A percentile compares a stretch with the other conserved stretches of the same genome.
Evolutionary conservation across 2,797 vertebrate genomes (phyloP).

Genomic region (Pristis pectinata): DNA sequence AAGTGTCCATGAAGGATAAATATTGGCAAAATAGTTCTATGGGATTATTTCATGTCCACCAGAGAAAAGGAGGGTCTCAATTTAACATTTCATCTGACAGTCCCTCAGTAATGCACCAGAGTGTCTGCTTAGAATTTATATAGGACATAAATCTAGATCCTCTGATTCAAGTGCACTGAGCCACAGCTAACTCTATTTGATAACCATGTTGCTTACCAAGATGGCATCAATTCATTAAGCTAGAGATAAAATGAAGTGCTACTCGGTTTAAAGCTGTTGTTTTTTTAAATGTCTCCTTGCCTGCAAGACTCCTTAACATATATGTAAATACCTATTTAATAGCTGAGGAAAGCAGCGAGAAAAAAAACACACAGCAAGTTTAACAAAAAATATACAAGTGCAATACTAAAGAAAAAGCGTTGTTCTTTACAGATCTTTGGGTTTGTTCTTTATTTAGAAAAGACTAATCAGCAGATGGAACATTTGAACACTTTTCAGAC

Average conservation of each 20-base stretch:
- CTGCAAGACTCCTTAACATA: not conserved
- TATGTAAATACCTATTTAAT: not conserved
- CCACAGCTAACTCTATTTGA: not conserved
- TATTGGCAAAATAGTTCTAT: too few species aligned
- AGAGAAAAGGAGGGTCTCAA: too few species aligned
- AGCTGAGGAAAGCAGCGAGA: not conserved
- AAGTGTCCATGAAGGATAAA: too few species aligned
- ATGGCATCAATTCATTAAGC: not conserved
- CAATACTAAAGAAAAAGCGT: conserved; percentile 11
- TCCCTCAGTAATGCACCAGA: too few species aligned
- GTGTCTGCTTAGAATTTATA: too few species aligned
- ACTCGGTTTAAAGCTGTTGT: not conserved
- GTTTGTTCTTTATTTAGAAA: not conserved
- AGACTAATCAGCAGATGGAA: conserved; percentile 14
- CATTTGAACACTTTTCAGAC: conserved; percentile 26
- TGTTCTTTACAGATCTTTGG: not conserved
- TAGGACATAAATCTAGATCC: too few species aligned
- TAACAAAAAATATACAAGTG: not conserved
- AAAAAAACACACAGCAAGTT: not conserved
- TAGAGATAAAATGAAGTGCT: not conserved
- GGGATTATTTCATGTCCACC: too few species aligned
- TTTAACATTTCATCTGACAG: too few species aligned
- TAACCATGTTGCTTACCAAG: not conserved
- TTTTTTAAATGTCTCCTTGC: not conserved
- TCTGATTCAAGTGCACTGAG: too few species aligned